Conservation (phyloP, 2,888 invertebrate genomes). For the Parapristionchus giblindavisi region DNA sequence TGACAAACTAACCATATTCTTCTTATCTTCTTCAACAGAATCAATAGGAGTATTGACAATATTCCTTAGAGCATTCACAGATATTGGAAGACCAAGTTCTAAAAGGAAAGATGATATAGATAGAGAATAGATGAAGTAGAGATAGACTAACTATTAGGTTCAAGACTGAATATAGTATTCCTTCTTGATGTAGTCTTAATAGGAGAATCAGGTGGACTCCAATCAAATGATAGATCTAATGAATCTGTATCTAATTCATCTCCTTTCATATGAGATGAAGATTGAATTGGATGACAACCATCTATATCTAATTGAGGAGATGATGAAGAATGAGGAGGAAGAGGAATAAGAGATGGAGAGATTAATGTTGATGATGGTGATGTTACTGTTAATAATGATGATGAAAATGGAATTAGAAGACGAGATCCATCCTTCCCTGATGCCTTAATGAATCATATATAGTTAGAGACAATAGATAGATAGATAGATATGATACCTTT, state of each 20-base stretch:
- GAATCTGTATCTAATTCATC: conserved; percentile 52
- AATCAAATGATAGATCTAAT: conserved; percentile 61
- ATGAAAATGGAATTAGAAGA: conserved; percentile 47
- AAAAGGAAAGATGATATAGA: neutral
- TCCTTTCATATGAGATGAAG: too few relatives aligned
- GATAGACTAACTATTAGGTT: conserved; percentile 25
- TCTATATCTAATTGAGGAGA: neutral
- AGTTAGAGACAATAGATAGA: neutral
- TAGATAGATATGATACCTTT: conserved; percentile 40
- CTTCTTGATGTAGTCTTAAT: conserved; percentile 50
- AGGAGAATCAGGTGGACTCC: conserved; percentile 57
- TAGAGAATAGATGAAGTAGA: neutral
- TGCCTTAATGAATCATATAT: conserved; percentile 40
- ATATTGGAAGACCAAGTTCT: conserved; percentile 45
- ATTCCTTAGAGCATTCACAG: conserved; percentile 53
- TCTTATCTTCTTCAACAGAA: conserved; percentile 59
- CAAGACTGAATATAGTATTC: conserved; percentile 57
- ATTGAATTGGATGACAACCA: too few relatives aligned
- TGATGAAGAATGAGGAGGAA: conserved; percentile 6
- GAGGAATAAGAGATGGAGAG: neutral
- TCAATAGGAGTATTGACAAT: conserved; percentile 58
- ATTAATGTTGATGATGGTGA: conserved; percentile 11
- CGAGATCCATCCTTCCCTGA: conserved; percentile 59
- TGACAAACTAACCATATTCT: conserved; percentile 49
- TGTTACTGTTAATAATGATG: neutral